phyloP scores from a whole-genome alignment of 2,888 invertebrate genomes.

The Drosophila incognita region DNA sequence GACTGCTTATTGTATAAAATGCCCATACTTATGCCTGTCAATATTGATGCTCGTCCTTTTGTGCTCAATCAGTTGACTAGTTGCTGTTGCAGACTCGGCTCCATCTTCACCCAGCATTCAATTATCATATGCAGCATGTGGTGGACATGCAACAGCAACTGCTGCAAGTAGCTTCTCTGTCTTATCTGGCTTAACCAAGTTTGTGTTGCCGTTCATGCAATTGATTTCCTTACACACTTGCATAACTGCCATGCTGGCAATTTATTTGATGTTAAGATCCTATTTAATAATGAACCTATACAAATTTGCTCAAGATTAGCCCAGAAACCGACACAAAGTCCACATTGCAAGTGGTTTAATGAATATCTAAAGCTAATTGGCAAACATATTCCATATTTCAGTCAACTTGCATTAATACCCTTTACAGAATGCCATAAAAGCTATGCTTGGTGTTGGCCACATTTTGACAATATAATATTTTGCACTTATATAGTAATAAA shows the following conservation, averaged over 20 bases:
- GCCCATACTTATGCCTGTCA: conserved; percentile 67
- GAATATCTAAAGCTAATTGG: conserved; percentile 6
- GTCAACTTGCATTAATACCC: not conserved
- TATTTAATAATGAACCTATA: conserved; percentile 29
- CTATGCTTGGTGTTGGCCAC: not conserved
- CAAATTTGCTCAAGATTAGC: conserved; percentile 24
- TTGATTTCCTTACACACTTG: conserved; percentile 18
- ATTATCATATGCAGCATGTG: conserved; percentile 16
- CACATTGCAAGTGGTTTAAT: conserved; percentile 8
- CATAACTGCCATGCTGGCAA: conserved; percentile 8
- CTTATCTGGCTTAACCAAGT: conserved; percentile 3
- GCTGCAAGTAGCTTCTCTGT: not conserved
- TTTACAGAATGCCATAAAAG: not conserved
- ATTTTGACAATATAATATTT: not conserved
- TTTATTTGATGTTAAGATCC: conserved; percentile 26
- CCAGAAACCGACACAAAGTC: conserved; percentile 13
- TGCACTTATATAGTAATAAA: not conserved
- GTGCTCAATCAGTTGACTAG: conserved; percentile 10
- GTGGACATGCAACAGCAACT: conserved; percentile 4
- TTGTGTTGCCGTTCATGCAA: conserved; percentile 23
- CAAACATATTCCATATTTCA: not conserved
- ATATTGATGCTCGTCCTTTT: conserved; percentile 64
- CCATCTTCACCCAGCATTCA: conserved; percentile 22
- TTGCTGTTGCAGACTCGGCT: not conserved
- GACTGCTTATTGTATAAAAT: conserved; percentile 69